Conservation (phyloP, 2,888 invertebrate species). For the Bombyx huttoni region DNA sequence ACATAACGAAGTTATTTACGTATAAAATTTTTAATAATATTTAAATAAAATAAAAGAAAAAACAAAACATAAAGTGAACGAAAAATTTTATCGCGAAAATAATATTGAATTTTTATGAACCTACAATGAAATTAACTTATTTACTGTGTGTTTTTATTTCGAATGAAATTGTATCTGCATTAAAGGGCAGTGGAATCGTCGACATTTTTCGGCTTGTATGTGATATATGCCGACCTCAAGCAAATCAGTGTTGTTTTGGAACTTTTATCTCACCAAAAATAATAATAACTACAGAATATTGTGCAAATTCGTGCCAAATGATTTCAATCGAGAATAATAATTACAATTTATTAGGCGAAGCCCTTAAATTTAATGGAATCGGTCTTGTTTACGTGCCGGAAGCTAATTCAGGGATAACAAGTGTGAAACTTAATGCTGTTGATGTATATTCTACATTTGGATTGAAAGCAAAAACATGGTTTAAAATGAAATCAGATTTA, state of each 20-base stretch:
- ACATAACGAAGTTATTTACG: no score
- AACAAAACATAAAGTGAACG: no score
- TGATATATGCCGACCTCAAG: conserved; percentile 10
- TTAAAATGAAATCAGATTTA: conserved; percentile 12
- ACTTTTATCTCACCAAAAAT: conserved; percentile 25
- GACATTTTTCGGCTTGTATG: conserved; percentile 27
- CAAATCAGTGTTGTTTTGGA: conserved; percentile 28
- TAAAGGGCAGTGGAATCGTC: conserved; percentile 8
- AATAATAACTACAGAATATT: conserved; percentile 30
- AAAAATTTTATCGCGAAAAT: background rate
- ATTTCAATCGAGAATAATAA: conserved; percentile 8
- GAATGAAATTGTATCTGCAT: background rate
- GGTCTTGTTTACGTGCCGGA: conserved; percentile 12
- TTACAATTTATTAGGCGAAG: conserved; percentile 6
- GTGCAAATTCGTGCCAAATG: conserved; percentile 29
- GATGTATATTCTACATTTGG: conserved; percentile 21
- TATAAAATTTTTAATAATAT: no score
- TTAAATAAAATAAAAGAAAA: no score
- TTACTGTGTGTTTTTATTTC: background rate
- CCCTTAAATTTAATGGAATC: conserved; percentile 12
- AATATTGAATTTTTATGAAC: background rate
- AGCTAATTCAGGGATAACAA: conserved; percentile 5
- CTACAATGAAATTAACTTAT: background rate
- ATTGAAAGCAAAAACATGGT: conserved; percentile 22
- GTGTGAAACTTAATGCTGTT: conserved; percentile 21